Evolutionary conservation across 2,888 invertebrate species (phyloP).

Genomic region (Galerucella pusilla): DNA sequence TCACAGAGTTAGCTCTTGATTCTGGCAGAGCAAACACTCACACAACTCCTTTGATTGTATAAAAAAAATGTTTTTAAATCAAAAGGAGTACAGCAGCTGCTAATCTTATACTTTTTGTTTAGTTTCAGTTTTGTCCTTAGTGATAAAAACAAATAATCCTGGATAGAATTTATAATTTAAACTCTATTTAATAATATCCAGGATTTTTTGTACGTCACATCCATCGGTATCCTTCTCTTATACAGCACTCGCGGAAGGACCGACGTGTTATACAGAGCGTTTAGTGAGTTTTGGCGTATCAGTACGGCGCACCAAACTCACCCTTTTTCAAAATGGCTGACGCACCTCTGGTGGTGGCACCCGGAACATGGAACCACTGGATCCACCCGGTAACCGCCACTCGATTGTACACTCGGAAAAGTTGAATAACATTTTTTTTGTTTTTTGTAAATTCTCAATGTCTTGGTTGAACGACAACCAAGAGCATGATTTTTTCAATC

Average conservation of each 20-base stretch:
- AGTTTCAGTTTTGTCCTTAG: conserved; percentile 42
- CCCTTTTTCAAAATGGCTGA: conserved; percentile 58
- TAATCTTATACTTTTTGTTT: conserved; percentile 53
- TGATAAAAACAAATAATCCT: conserved; percentile 21
- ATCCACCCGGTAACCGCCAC: conserved; percentile 58
- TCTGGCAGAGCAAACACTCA: conserved; percentile 56
- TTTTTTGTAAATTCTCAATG: conserved; percentile 6
- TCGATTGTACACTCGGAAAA: conserved; percentile 57
- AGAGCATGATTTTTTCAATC: conserved; percentile 56
- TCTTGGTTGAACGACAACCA: conserved; percentile 63
- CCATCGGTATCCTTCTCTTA: conserved; percentile 82
- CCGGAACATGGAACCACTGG: conserved; percentile 53
- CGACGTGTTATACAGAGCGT: conserved; percentile 60
- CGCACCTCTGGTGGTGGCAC: conserved; percentile 64
- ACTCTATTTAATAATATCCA: background rate
- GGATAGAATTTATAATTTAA: conserved; percentile 28
- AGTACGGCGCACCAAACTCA: conserved; percentile 67
- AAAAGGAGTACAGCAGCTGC: conserved; percentile 58
- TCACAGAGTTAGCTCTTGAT: conserved; percentile 63
- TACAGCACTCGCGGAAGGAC: conserved; percentile 87
- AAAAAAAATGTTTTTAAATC: conserved; percentile 28
- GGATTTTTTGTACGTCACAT: conserved; percentile 60
- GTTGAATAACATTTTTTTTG: conserved; percentile 59
- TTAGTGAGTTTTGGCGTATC: conserved; percentile 59
- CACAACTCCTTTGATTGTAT: conserved; percentile 47